phyloP scores from a whole-genome alignment of 2,113 vertebrate species.

The Cariama cristata region DNA sequence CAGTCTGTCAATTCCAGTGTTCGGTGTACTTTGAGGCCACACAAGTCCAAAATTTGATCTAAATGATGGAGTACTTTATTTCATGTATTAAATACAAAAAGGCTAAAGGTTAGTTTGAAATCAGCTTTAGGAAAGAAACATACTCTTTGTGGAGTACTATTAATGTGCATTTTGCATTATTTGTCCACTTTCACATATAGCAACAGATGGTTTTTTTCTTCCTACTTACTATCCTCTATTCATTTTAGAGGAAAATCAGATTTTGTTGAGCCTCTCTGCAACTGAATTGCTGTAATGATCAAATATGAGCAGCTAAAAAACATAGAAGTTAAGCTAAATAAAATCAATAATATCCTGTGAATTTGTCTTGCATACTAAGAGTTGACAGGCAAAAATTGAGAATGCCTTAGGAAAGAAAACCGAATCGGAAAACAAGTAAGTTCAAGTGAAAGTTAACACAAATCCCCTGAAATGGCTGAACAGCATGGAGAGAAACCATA shows the following conservation, averaged over 20 bases:
- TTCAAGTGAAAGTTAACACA: background rate
- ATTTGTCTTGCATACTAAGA: background rate
- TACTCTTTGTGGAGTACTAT: background rate
- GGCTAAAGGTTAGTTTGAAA: background rate
- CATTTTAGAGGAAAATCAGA: background rate
- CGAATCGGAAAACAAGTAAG: background rate
- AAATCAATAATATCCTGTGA: background rate
- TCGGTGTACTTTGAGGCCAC: background rate
- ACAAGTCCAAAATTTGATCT: background rate
- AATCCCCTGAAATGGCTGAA: background rate
- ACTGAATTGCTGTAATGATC: background rate
- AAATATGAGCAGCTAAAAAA: background rate
- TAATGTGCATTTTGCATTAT: background rate
- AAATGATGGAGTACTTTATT: background rate
- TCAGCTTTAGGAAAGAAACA: background rate
- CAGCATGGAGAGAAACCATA: background rate
- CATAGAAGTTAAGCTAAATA: background rate
- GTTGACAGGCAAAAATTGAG: background rate
- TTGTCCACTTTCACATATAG: background rate
- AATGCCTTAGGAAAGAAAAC: background rate
- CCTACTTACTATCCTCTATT: background rate
- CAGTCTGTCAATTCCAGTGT: background rate
- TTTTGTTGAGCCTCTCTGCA: background rate
- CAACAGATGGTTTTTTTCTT: background rate
- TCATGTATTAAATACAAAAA: background rate